These are phyloP conservation scores for Andricus grossulariae DNA, from an alignment of 1,140 invertebrate genomes.

Conservation along the genomic window DNA sequence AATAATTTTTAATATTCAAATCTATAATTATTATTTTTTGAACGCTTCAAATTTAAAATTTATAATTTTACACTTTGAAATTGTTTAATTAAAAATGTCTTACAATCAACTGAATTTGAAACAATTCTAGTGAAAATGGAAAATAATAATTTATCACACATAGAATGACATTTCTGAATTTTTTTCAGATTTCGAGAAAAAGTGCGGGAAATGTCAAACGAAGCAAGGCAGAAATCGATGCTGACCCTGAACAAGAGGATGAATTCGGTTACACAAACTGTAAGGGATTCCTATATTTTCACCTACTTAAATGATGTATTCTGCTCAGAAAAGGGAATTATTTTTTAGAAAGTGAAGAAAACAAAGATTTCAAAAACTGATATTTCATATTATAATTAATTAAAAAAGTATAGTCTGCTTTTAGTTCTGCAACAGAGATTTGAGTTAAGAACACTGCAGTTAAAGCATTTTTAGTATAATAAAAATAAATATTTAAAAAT, in stretches of 20 bases:
- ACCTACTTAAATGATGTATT: constrained; percentile 1
- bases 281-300: constrained; percentile 78
- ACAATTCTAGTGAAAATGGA: no score
- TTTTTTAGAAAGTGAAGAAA: background rate
- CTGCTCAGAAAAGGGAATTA: no score
- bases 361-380: constrained; percentile 17
- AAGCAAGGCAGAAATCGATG: constrained; percentile 84
- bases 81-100: no score
- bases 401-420: no score
- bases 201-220: constrained; percentile 91
- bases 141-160: background rate
- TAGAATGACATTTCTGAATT: constrained; percentile 46
- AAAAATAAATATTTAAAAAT: background rate
- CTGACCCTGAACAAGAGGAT: constrained; percentile 90
- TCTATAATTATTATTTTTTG: no score
- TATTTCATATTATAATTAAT: no score
- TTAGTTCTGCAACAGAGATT: background rate
- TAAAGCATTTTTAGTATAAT: background rate
- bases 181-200: constrained; percentile 88
- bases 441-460: background rate
- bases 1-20: no score
- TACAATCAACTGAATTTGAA: no score
- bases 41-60: no score
- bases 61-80: no score
- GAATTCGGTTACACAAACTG: constrained; percentile 94